phyloP scores from a whole-genome alignment of 2,797 vertebrate species.

The Scolopax bukidnonensis region DNA sequence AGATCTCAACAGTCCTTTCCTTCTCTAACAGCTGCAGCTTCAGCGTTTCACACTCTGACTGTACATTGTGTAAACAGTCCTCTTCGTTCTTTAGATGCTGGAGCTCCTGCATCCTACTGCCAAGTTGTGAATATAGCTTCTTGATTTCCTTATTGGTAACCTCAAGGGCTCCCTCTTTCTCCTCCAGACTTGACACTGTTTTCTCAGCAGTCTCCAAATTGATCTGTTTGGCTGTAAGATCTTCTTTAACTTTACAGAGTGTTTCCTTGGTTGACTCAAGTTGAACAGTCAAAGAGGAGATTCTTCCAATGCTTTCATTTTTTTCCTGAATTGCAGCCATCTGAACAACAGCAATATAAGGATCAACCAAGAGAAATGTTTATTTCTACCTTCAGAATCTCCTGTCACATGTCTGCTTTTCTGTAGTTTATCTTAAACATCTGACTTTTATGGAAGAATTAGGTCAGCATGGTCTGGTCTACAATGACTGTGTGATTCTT shows the following conservation, averaged over 20 bases:
- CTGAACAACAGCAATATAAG: slow-evolving; percentile 61
- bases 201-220: slow-evolving; percentile 69
- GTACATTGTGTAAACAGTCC: slow-evolving; percentile 57
- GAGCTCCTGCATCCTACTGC: slow-evolving; percentile 74
- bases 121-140: slow-evolving; percentile 74
- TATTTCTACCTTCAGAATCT: neutral
- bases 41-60: slow-evolving; percentile 69
- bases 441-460: neutral
- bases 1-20: slow-evolving; percentile 72
- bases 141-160: slow-evolving; percentile 54
- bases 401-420: neutral
- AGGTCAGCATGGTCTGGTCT: neutral
- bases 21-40: slow-evolving; percentile 76
- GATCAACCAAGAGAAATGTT: neutral
- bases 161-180: slow-evolving; percentile 67
- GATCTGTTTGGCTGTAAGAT: slow-evolving; percentile 66
- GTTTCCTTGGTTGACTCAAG: slow-evolving; percentile 75
- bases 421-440: neutral
- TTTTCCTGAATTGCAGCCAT: slow-evolving; percentile 74
- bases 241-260: slow-evolving; percentile 67
- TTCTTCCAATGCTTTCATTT: slow-evolving; percentile 72
- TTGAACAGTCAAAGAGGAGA: slow-evolving; percentile 68
- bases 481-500: neutral
- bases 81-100: slow-evolving; percentile 52
- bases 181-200: slow-evolving; percentile 62